Evolutionary conservation across 2,888 invertebrate genomes (phyloP).

Genomic region (Perdita meconis): DNA sequence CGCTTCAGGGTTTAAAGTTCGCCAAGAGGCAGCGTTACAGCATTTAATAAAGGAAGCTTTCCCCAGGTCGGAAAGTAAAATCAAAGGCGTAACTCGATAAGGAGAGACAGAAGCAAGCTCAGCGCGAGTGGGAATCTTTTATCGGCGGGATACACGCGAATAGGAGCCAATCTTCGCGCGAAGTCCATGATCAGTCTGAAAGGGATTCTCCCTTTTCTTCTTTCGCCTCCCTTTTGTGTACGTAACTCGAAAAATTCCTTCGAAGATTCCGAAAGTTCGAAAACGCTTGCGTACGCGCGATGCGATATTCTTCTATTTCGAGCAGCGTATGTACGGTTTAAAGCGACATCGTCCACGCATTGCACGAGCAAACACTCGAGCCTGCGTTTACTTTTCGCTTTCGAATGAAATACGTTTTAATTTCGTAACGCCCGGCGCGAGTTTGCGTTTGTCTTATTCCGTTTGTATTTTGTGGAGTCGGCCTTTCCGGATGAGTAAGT

Average conservation of each 20-base stretch:
- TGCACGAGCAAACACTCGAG: neutral
- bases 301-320: neutral
- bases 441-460: neutral
- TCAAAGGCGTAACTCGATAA: neutral
- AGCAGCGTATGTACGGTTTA: constrained; percentile 7
- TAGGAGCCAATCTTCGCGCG: constrained; percentile 18
- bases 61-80: neutral
- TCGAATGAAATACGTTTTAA: neutral
- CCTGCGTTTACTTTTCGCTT: neutral
- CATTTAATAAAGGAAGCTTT: neutral
- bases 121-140: constrained; percentile 7
- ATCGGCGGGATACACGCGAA: constrained; percentile 20
- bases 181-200: constrained; percentile 17
- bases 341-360: neutral
- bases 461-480: neutral
- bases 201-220: neutral
- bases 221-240: neutral
- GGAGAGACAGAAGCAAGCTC: constrained; percentile 10
- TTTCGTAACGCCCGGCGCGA: neutral
- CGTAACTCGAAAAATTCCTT: constrained; percentile 26
- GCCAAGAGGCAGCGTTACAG: neutral
- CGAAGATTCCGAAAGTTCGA: constrained; percentile 4
- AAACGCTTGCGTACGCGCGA: neutral
- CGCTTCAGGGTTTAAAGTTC: no score
- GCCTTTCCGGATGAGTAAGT: neutral